Evolutionary conservation across 2,113 vertebrate genomes (phyloP).

Genomic region (Lutjanus erythropterus): DNA sequence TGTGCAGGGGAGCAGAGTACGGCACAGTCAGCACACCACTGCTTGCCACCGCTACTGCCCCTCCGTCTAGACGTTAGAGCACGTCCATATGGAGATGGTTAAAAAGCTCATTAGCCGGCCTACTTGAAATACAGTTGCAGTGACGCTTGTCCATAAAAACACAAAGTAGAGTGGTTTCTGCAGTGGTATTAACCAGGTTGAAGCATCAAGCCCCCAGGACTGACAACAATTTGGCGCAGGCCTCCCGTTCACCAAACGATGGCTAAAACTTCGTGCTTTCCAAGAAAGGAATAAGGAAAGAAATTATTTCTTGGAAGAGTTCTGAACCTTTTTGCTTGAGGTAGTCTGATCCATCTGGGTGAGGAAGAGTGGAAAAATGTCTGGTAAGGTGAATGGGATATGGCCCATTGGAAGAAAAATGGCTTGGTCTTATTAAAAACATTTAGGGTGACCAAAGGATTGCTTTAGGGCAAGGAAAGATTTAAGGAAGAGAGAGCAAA

Average conservation of each 20-base stretch:
- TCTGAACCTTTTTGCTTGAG: slow-evolving; percentile 62
- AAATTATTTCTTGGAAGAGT: slow-evolving; percentile 75
- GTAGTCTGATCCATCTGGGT: slow-evolving; percentile 68
- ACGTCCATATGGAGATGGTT: slow-evolving; percentile 85
- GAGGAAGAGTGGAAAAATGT: slow-evolving; percentile 77
- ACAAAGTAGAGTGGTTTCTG: slow-evolving; percentile 78
- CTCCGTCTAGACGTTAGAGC: slow-evolving; percentile 81
- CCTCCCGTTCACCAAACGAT: slow-evolving; percentile 62
- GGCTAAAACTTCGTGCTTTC: slow-evolving; percentile 67
- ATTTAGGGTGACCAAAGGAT: slow-evolving; percentile 48
- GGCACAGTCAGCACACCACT: slow-evolving; percentile 79
- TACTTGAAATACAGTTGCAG: slow-evolving; percentile 85
- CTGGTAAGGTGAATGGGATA: slow-evolving; percentile 77
- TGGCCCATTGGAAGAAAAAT: slow-evolving; percentile 76
- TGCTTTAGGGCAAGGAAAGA: slow-evolving; percentile 45
- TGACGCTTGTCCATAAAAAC: slow-evolving; percentile 87
- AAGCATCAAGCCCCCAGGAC: slow-evolving; percentile 72
- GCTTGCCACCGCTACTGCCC: slow-evolving; percentile 78
- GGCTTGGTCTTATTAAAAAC: slow-evolving; percentile 70
- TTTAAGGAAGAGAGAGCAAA: slow-evolving; percentile 57
- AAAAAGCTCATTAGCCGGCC: slow-evolving; percentile 85
- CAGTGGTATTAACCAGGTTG: slow-evolving; percentile 77
- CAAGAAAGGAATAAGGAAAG: slow-evolving; percentile 69
- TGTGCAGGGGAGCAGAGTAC: slow-evolving; percentile 70
- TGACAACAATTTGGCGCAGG: slow-evolving; percentile 76